Evolutionary conservation across 2,797 vertebrate species (phyloP).

Genomic region (Meriones psammophilus): DNA sequence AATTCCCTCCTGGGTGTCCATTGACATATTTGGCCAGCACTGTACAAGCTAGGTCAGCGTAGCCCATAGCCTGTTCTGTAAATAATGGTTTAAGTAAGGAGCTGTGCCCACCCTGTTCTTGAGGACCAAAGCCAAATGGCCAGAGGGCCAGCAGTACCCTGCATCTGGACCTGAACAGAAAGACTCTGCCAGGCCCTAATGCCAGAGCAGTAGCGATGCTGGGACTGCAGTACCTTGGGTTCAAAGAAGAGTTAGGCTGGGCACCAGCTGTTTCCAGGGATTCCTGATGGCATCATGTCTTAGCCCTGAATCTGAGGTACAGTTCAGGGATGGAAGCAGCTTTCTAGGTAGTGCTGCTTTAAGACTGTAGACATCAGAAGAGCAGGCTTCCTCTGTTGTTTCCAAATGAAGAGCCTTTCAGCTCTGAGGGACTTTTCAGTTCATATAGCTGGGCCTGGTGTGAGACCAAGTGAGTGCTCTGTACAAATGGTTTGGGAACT

Average conservation of each 20-base stretch:
- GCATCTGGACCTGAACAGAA: background rate
- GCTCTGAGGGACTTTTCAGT: background rate
- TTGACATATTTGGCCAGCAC: accelerated
- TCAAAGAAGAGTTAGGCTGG: background rate
- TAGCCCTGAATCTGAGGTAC: background rate
- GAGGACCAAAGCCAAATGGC: background rate
- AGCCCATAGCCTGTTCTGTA: background rate
- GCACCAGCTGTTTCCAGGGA: background rate
- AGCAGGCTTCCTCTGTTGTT: background rate
- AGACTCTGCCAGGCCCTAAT: background rate
- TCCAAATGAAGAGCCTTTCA: background rate
- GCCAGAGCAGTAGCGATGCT: background rate
- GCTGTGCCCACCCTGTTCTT: background rate
- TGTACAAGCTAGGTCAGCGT: background rate
- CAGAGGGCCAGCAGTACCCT: background rate
- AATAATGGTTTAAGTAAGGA: background rate
- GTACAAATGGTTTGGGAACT: background rate
- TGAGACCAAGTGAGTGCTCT: background rate
- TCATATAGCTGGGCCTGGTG: too few species aligned
- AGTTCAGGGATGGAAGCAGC: background rate
- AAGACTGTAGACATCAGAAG: background rate
- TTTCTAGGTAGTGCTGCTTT: accelerated
- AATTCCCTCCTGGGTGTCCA: background rate
- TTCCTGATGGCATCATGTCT: background rate
- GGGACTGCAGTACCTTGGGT: background rate